These are phyloP conservation scores for Muscicapa striata DNA, from an alignment of 2,797 vertebrate species.

Conservation along the genomic window DNA sequence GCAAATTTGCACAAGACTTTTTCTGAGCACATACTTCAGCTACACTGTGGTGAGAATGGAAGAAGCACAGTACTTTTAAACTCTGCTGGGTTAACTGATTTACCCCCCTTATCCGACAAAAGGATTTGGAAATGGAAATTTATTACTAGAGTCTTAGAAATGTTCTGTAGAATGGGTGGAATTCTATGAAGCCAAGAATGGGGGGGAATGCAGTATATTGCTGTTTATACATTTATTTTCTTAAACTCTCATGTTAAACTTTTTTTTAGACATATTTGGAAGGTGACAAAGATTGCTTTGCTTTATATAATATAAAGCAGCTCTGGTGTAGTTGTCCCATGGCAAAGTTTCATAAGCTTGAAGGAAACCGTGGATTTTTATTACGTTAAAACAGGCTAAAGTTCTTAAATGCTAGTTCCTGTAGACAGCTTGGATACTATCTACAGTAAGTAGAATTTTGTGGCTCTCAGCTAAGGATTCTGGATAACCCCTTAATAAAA, in stretches of 20 bases:
- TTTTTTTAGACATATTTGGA: background rate
- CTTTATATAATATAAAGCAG: background rate
- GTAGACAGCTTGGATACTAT: background rate
- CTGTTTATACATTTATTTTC: background rate
- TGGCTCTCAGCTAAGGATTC: background rate
- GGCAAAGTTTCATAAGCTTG: background rate
- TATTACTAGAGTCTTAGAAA: background rate
- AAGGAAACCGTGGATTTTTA: background rate
- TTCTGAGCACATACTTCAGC: slow-evolving; percentile 9
- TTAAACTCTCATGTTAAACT: background rate
- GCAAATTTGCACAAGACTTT: background rate
- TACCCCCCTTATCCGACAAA: slow-evolving; percentile 9
- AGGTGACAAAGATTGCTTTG: background rate
- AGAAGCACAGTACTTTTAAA: slow-evolving; percentile 44
- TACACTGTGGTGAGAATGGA: slow-evolving; percentile 18
- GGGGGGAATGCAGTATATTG: background rate
- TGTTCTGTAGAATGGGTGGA: background rate
- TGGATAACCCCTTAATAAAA: background rate
- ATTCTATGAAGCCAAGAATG: background rate
- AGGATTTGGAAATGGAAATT: slow-evolving; percentile 43
- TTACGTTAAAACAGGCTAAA: background rate
- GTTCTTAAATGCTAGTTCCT: background rate
- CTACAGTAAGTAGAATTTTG: background rate
- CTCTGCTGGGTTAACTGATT: slow-evolving; percentile 46
- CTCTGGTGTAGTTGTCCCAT: background rate